Evolutionary conservation across 2,888 invertebrate species (phyloP).

Genomic region (Eledona agricola): DNA sequence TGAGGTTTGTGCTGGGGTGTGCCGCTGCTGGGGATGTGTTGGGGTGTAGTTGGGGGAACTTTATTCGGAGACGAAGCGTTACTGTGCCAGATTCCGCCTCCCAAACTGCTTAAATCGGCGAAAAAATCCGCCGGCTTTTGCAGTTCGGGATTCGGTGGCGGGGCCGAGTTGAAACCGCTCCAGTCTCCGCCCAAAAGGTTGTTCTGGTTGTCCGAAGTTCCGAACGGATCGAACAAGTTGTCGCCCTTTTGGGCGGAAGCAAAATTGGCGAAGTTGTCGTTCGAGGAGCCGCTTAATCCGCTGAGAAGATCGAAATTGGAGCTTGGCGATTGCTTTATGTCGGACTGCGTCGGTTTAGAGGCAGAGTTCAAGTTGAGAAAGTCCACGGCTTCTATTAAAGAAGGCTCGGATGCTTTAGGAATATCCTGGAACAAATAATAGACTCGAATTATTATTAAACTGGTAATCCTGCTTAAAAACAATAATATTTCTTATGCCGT

Average conservation of each 20-base stretch:
- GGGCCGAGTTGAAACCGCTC: slow-evolving; percentile 45
- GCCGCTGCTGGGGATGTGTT: slow-evolving; percentile 45
- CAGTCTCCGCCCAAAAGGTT: slow-evolving; percentile 58
- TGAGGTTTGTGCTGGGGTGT: slow-evolving; percentile 32
- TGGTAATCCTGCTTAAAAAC: slow-evolving; percentile 2
- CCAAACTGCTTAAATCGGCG: slow-evolving; percentile 71
- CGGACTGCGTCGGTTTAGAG: slow-evolving; percentile 31
- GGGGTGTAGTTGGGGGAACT: slow-evolving; percentile 58
- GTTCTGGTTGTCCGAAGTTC: slow-evolving; percentile 58
- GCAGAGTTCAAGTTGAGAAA: slow-evolving; percentile 64
- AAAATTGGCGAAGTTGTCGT: slow-evolving; percentile 53
- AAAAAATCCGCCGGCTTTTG: slow-evolving; percentile 73
- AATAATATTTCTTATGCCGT: too few species aligned
- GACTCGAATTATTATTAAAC: not conserved
- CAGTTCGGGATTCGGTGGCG: slow-evolving; percentile 53
- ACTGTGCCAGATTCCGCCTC: slow-evolving; percentile 35
- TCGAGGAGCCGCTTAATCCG: slow-evolving; percentile 58
- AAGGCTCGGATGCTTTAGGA: slow-evolving; percentile 17
- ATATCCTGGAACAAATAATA: slow-evolving; percentile 14
- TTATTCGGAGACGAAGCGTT: slow-evolving; percentile 48
- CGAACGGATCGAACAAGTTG: slow-evolving; percentile 74
- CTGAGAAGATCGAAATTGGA: slow-evolving; percentile 71
- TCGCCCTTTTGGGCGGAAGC: slow-evolving; percentile 7
- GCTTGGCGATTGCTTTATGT: slow-evolving; percentile 50
- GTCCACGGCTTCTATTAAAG: slow-evolving; percentile 67